A percentile compares a stretch with the other conserved stretches of the same genome.
Evolutionary conservation across 2,888 invertebrate genomes (phyloP).

Genomic region (Patella pellucida): DNA sequence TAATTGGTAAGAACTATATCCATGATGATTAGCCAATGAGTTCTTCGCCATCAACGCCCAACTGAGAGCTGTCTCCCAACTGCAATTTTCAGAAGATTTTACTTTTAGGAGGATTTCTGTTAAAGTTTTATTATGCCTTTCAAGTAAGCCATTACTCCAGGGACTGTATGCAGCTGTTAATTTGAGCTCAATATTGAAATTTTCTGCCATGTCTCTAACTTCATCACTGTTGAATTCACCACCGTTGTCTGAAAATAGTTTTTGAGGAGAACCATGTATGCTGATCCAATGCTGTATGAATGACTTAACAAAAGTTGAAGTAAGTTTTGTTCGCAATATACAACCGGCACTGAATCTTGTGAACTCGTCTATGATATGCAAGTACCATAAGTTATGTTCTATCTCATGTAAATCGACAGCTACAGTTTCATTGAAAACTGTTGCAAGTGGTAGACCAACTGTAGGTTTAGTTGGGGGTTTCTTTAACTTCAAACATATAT

Average conservation of each 20-base stretch:
- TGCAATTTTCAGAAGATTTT: conserved; percentile 24
- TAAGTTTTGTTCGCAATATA: conserved; percentile 22
- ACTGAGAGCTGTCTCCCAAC: conserved; percentile 24
- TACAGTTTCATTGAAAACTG: conserved; percentile 26
- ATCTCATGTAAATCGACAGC: conserved; percentile 29
- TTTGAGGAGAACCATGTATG: conserved; percentile 25
- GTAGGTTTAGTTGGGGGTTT: conserved; percentile 22
- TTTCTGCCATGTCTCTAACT: conserved; percentile 30
- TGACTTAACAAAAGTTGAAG: conserved; percentile 26
- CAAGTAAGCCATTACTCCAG: conserved; percentile 17
- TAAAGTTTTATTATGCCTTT: conserved; percentile 25
- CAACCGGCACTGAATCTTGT: conserved; percentile 28
- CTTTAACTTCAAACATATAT: not conserved
- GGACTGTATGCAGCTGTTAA: conserved; percentile 21
- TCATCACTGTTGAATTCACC: conserved; percentile 24
- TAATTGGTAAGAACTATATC: conserved; percentile 23
- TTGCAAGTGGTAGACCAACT: conserved; percentile 19
- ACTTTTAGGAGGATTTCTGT: conserved; percentile 28
- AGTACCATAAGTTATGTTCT: conserved; percentile 25
- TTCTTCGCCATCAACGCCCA: conserved; percentile 24
- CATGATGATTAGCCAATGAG: conserved; percentile 14
- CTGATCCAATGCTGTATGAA: conserved; percentile 26
- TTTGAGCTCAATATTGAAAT: conserved; percentile 28
- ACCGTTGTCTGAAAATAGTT: conserved; percentile 1
- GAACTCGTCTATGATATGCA: conserved; percentile 29